A percentile compares a stretch with the other conserved stretches of the same genome.
phyloP scores from a whole-genome alignment of 2,888 invertebrate species.

The Rambutsinella grinnellia region DNA sequence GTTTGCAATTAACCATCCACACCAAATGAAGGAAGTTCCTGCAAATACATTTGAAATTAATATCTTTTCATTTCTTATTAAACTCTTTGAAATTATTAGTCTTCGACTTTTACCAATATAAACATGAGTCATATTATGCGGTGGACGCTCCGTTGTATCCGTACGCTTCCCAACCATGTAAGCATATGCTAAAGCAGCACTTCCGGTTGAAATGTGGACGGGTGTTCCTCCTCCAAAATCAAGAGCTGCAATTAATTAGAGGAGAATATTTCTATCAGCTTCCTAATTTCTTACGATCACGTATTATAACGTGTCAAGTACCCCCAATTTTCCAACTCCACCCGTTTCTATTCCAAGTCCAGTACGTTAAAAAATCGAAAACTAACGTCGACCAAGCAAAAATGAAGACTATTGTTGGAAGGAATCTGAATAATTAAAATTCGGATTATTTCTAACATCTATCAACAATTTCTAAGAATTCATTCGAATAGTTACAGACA shows the following conservation, averaged over 20 bases:
- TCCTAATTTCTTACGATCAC: background rate
- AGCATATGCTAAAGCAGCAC: constrained; percentile 60
- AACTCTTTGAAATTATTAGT: no score
- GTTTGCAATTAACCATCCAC: constrained; percentile 58
- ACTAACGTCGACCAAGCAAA: constrained; percentile 62
- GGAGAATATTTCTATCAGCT: background rate
- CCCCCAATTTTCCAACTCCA: constrained; percentile 55
- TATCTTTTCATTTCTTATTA: no score
- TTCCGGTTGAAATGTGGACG: constrained; percentile 56
- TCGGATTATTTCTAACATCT: background rate
- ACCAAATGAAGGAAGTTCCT: constrained; percentile 52
- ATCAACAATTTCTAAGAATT: background rate
- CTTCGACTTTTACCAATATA: constrained; percentile 14
- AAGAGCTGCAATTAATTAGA: constrained; percentile 31
- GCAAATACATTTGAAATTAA: background rate
- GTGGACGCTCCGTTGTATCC: constrained; percentile 52
- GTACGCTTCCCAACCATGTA: constrained; percentile 56
- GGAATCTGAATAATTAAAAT: constrained; percentile 34
- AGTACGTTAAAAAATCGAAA: constrained; percentile 63
- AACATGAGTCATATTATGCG: constrained; percentile 63
- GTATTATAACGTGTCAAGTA: constrained; percentile 1
- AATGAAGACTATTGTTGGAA: constrained; percentile 62
- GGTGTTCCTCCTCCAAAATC: constrained; percentile 62
- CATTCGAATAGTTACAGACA: constrained; percentile 4
- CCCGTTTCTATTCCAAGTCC: constrained; percentile 64